Evolutionary conservation across 2,113 vertebrate genomes (phyloP).

Genomic region (Rhea pennata): DNA sequence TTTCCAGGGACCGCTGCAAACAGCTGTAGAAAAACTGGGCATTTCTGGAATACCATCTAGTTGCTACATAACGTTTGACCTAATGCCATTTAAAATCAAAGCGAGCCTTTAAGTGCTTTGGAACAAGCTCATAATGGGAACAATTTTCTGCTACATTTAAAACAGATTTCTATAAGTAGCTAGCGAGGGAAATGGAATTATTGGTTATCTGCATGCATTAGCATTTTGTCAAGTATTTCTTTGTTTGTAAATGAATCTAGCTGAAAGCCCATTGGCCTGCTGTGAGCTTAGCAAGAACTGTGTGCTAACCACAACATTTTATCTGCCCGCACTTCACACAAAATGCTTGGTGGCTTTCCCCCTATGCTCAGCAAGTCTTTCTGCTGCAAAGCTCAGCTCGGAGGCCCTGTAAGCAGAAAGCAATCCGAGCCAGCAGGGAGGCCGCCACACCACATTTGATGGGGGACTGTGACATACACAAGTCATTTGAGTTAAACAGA

Average conservation of each 20-base stretch:
- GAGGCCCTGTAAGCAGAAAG: not conserved
- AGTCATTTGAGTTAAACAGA: not conserved
- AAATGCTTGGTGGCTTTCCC: not conserved
- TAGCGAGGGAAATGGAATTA: not conserved
- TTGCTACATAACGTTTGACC: slow-evolving; percentile 35
- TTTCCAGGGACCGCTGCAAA: not conserved
- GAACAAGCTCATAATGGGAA: not conserved
- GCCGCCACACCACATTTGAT: not conserved
- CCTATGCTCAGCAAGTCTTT: not conserved
- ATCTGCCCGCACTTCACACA: not conserved
- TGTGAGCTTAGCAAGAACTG: not conserved
- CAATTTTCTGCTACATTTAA: not conserved
- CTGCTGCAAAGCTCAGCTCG: not conserved
- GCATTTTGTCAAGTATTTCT: not conserved
- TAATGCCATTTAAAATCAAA: slow-evolving; percentile 40
- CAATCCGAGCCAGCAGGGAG: not conserved
- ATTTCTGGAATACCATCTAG: slow-evolving; percentile 20
- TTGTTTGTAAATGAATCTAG: not conserved
- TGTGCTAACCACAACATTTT: not conserved
- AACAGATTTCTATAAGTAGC: not conserved
- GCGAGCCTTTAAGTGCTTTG: not conserved
- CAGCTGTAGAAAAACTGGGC: not conserved
- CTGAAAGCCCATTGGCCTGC: not conserved
- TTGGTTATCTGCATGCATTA: not conserved
- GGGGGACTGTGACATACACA: not conserved